Percentiles rank a stretch among this genome's conserved stretches.
Evolutionary conservation across 2,888 invertebrate genomes (phyloP).

Genomic region (Drosophila stalkeri): DNA sequence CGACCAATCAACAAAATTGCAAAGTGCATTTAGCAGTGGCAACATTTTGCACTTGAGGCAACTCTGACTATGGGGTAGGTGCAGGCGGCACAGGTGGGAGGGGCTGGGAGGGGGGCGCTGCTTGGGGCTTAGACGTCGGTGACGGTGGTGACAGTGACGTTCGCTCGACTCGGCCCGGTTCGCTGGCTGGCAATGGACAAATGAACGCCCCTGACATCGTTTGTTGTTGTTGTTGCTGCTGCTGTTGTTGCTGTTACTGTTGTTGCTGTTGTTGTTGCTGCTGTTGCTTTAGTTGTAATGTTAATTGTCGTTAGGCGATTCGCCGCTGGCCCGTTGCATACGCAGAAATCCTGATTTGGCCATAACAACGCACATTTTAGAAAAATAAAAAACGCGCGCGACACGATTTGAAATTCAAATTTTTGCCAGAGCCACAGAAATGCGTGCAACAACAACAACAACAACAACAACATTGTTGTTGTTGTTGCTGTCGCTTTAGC

Average conservation of each 20-base stretch:
- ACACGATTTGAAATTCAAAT: conserved; percentile 79
- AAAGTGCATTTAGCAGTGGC: conserved; percentile 80
- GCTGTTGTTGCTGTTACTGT: conserved; percentile 22
- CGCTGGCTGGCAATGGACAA: conserved; percentile 77
- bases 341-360: conserved; percentile 81
- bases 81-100: neutral
- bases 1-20: conserved; percentile 73
- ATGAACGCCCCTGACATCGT: conserved; percentile 81
- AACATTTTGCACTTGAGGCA: conserved; percentile 73
- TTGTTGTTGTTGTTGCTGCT: conserved; percentile 61
- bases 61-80: conserved; percentile 21
- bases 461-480: neutral
- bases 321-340: conserved; percentile 52
- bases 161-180: conserved; percentile 61
- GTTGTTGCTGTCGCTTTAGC: conserved; percentile 45
- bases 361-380: conserved; percentile 78
- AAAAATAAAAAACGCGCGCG: conserved; percentile 50
- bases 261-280: conserved; percentile 8
- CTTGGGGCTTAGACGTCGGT: conserved; percentile 51
- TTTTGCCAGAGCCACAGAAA: conserved; percentile 69
- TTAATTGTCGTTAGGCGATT: conserved; percentile 72
- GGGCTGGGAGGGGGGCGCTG: conserved; percentile 9
- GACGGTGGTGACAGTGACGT: conserved; percentile 75
- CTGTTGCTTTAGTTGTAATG: conserved; percentile 67
- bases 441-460: conserved; percentile 61